Evolutionary conservation across 2,888 invertebrate genomes (phyloP).

Genomic region (Spodoptera littoralis): DNA sequence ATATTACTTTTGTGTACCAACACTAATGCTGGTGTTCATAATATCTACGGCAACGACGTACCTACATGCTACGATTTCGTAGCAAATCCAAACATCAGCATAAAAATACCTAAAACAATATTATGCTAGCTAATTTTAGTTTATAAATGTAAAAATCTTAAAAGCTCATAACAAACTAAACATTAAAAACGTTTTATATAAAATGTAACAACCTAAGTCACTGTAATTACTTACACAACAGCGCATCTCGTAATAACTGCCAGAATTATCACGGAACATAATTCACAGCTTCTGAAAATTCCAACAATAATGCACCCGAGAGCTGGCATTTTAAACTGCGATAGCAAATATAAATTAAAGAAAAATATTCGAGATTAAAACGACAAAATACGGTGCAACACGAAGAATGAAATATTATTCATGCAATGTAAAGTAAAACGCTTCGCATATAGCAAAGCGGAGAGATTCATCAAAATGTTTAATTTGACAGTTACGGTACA

Average conservation of each 20-base stretch:
- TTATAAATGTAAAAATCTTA: too few relatives aligned
- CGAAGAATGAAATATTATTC: conserved; percentile 49
- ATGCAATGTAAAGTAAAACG: conserved; percentile 44
- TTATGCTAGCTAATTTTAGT: too few relatives aligned
- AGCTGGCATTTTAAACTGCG: conserved; percentile 15
- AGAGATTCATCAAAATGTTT: conserved; percentile 43
- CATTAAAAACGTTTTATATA: too few relatives aligned
- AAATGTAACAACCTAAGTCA: too few relatives aligned
- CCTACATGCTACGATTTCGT: too few relatives aligned
- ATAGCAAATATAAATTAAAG: conserved; percentile 17
- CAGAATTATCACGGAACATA: background rate
- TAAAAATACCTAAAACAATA: too few relatives aligned
- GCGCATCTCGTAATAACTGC: background rate
- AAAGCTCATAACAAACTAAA: too few relatives aligned
- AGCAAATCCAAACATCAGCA: too few relatives aligned
- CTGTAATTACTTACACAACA: background rate
- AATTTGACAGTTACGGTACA: conserved; percentile 29
- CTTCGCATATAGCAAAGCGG: conserved; percentile 38
- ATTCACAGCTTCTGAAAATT: background rate
- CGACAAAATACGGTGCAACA: conserved; percentile 34
- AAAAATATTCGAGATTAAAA: conserved; percentile 49
- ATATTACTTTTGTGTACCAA: too few relatives aligned
- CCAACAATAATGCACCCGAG: conserved; percentile 6
- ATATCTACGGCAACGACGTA: too few relatives aligned
- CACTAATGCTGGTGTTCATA: too few relatives aligned